Evolutionary conservation across 2,888 invertebrate species (phyloP).

Genomic region (Spilosoma lubricipeda): DNA sequence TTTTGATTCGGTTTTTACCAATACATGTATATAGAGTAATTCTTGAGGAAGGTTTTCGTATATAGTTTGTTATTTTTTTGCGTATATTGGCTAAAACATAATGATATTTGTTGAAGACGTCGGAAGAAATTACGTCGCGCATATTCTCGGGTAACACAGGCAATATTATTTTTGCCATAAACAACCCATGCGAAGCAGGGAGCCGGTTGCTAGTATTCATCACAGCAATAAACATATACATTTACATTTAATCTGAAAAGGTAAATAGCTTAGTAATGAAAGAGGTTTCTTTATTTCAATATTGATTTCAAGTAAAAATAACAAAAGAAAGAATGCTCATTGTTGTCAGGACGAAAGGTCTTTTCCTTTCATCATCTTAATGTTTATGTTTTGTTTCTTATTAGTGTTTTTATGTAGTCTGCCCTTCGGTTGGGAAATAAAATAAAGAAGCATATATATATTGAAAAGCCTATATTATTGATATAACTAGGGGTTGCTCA

Average conservation of each 20-base stretch:
- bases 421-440: background rate
- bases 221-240: background rate
- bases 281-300: background rate
- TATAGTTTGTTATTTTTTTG: no score
- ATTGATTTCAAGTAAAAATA: background rate
- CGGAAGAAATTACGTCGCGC: no score
- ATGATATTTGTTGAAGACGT: no score
- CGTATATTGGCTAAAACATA: no score
- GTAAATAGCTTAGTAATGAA: background rate
- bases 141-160: no score
- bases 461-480: no score
- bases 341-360: background rate
- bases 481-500: no score
- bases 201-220: background rate
- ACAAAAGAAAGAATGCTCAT: background rate
- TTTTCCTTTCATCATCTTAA: background rate
- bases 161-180: no score
- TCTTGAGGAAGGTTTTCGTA: no score
- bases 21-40: no score
- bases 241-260: background rate
- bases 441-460: background rate
- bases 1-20: no score
- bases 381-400: background rate
- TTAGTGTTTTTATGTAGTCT: background rate
- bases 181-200: no score